Conservation (phyloP, 1,140 invertebrate species). For the Zaprionus nigranus region DNA sequence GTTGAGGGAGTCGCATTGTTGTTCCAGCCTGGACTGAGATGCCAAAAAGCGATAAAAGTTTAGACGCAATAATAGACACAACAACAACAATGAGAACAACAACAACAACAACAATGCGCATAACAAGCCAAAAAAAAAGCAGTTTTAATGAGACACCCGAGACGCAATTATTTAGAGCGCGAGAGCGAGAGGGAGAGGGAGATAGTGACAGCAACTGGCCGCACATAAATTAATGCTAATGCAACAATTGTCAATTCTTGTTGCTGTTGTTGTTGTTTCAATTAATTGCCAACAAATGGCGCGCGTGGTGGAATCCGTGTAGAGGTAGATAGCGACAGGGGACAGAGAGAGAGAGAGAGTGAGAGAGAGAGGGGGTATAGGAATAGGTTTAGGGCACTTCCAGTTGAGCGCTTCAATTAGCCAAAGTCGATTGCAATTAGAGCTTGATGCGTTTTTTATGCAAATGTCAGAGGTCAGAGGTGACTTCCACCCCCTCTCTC, state of each 20-base stretch:
- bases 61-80: constrained; percentile 65
- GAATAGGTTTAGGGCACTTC: constrained; percentile 31
- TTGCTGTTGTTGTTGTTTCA: constrained; percentile 40
- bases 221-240: constrained; percentile 60
- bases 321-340: background rate
- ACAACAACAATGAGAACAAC: constrained; percentile 42
- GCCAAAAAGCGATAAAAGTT: constrained; percentile 64
- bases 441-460: constrained; percentile 78
- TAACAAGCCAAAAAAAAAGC: constrained; percentile 53
- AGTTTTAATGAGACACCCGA: constrained; percentile 51
- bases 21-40: constrained; percentile 39
- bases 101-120: constrained; percentile 49
- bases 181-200: background rate
- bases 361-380: background rate
- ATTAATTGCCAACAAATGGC: constrained; percentile 72
- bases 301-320: too few species aligned
- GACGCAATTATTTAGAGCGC: constrained; percentile 40
- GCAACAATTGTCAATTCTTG: constrained; percentile 69
- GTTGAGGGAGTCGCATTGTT: constrained; percentile 38
- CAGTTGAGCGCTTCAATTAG: constrained; percentile 63
- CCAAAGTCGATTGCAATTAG: constrained; percentile 40
- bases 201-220: constrained; percentile 30
- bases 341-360: constrained; percentile 1
- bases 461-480: constrained; percentile 47
- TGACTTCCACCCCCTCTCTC: background rate